Evolutionary conservation across 2,113 vertebrate genomes (phyloP).

Genomic region (Paradisaea rubra): DNA sequence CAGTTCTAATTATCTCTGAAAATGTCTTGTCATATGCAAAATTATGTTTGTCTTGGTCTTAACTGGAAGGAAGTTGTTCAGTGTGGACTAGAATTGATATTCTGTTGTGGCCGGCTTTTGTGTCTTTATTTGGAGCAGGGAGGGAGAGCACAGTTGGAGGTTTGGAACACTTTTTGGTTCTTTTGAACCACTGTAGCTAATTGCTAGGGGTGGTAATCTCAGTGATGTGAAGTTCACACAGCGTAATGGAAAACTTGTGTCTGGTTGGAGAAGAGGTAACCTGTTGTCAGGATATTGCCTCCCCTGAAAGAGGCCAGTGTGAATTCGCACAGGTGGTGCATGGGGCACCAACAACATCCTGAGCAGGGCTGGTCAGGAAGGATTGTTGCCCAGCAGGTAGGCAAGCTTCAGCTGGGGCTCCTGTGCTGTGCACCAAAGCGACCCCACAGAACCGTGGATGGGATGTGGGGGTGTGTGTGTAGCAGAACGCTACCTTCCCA

Average conservation of each 20-base stretch:
- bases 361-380: neutral
- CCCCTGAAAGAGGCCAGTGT: fast-evolving
- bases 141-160: neutral
- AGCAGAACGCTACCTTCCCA: fast-evolving
- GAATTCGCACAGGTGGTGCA: neutral
- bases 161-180: neutral
- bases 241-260: neutral
- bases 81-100: neutral
- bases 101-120: neutral
- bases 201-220: neutral
- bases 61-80: neutral
- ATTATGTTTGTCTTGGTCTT: neutral
- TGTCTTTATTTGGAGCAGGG: neutral
- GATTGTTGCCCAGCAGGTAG: neutral
- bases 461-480: fast-evolving
- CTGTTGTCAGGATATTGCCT: neutral
- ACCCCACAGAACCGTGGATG: neutral
- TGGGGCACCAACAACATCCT: neutral
- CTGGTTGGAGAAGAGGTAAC: neutral
- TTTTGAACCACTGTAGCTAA: neutral
- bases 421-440: neutral
- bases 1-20: neutral
- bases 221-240: neutral
- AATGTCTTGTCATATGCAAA: neutral
- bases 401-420: neutral